Evolutionary conservation across 2,113 vertebrate species (phyloP), one percentile per base, ranked within the genome.

Genomic region (Gobius niger): DNA sequence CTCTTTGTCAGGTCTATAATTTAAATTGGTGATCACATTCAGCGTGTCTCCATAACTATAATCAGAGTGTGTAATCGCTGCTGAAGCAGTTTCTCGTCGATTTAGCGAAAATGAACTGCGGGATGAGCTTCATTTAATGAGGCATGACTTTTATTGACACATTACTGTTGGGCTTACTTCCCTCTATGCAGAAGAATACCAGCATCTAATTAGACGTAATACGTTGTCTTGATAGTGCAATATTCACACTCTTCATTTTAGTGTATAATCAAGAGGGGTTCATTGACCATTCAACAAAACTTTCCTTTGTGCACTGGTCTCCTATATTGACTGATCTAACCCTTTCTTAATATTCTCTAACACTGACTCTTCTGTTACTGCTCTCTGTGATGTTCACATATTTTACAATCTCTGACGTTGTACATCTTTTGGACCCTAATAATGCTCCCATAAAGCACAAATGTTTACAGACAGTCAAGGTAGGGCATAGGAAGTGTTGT

Each of bases 21-120:
- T 73, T 68, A 18, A 40, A 19, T 16, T 52, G 24, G 14, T 57
- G 54, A 57, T 57, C 54, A 57, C 54, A 40, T 57, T 57, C 24
- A 14, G 54, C 13, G 7, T 3, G 34, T 54, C 63, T 51, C 53
- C 64, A 13, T 68, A 65, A 46, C 1, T 52, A 19, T 50, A 59
- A 44, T 62, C 24, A 15, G 62, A 44, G 68, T 75, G 66, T 72
- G 71, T 56, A 70, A 63, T 65, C 62, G 56, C 65, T 19, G 63
- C 64, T 16, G 44, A 49, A 67, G 65, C 68, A 75, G 67, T 70
- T 66, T 68, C 70, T 46, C 72, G 66, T 77, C 63, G 64, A 65
- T 82, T 70, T 64, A 73, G 47, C 51, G 68, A 77, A 72, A 85
- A 57, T 68, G 80, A 82, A 80, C 68, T 16, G 16, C 68, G 40